Conservation (phyloP, 2,888 invertebrate genomes). For the Pristionchus arcanus region DNA sequence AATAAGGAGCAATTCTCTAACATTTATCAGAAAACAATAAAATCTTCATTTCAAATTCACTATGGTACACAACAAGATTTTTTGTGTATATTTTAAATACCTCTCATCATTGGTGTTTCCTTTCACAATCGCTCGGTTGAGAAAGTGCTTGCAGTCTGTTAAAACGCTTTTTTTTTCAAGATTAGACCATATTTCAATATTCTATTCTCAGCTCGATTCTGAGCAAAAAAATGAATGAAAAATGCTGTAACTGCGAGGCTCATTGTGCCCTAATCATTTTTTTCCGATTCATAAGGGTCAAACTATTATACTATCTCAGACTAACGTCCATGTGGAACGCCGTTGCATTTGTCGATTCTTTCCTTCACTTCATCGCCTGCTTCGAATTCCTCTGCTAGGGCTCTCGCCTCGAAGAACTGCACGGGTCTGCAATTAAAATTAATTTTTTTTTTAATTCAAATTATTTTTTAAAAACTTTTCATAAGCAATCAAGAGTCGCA, state of each 20-base stretch:
- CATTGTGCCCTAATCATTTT: no score
- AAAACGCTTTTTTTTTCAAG: neutral
- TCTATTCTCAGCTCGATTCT: no score
- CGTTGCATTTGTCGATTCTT: neutral
- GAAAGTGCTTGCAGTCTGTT: neutral
- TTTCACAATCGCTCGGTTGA: neutral
- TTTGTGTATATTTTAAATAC: neutral
- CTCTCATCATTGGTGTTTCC: conserved; percentile 34
- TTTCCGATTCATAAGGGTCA: no score
- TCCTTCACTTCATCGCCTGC: neutral
- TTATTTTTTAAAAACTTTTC: no score
- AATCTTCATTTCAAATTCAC: neutral
- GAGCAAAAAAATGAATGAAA: no score
- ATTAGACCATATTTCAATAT: neutral
- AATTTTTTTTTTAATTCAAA: no score
- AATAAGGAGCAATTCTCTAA: no score
- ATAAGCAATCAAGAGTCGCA: no score
- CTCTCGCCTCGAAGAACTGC: neutral
- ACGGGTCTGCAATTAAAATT: neutral
- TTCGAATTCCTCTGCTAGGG: neutral
- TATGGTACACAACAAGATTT: neutral
- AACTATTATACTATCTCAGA: no score
- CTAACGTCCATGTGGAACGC: neutral
- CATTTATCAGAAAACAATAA: neutral
- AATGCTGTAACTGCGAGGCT: no score